Evolutionary conservation across 2,888 invertebrate species (phyloP), one percentile per base, ranked within the genome.

Genomic region (Lydus trimaculatus): DNA sequence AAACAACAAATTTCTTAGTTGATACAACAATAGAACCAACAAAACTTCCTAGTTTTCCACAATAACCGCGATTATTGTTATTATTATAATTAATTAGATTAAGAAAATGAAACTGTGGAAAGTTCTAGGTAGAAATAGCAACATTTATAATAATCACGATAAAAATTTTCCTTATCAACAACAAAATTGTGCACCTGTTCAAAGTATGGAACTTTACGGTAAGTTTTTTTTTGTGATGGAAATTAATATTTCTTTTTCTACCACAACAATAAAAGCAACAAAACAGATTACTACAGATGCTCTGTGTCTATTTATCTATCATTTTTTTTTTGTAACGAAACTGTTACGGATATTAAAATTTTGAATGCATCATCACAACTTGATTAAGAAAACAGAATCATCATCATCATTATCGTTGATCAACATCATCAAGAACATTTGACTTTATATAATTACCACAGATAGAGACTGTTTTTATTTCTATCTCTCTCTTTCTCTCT

Each of bases 81-180:
- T 15, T 36, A 1, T 5, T 6, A 20, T 20, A n/a, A n/a, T n/a
- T n/a, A n/a, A n/a, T n/a, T n/a, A n/a, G n/a, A n/a, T n/a, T n/a
- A n/a, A 70, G 69, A 83, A 79, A 76, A 85, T 85, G 85, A 85
- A 85, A 79, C 77, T 85, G 72, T 85, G 85, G 85, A 85, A 85
- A 75, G 84, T 85, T 61, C 75, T 85, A 65, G 84, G 84, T 31
- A 81, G 84, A 73, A 85, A 84, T 74, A 85, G 84, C 77, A 83
- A 84, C 77, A 84, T 84, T 66, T 84, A 85, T 66, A 79, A 71
- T 20, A 75, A 74, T 58, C 71, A 75, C 13, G 72, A 72, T 11
- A 65, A 71, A 23, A 71, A 70, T 39, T 28, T 31, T 15, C 71
- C 76, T 61, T 76, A 78, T 72, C 77, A 77, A 64, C 76, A 78